Percentiles rank a stretch among this genome's conserved stretches.
Conservation (phyloP, 2,797 vertebrate species). For the Salmo trutta region DNA sequence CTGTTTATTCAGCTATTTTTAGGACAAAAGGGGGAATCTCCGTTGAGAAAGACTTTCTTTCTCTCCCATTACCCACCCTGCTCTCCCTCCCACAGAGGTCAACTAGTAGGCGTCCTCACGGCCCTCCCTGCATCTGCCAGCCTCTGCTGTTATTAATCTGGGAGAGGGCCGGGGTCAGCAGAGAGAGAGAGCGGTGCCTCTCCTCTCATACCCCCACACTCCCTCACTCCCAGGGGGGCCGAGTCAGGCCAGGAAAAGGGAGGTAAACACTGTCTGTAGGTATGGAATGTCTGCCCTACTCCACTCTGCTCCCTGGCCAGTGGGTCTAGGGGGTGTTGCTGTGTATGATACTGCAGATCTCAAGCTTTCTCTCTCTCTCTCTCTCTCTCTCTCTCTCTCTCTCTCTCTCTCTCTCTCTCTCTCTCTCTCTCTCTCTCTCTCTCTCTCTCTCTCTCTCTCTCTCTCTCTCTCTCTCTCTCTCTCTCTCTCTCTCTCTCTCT, state of each 20-base stretch:
- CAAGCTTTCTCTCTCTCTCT: conserved; percentile 26
- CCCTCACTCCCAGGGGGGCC: conserved; percentile 11
- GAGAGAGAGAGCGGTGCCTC: conserved; percentile 25
- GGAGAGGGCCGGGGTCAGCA: conserved; percentile 28
- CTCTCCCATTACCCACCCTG: conserved; percentile 18
- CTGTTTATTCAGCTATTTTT: conserved; percentile 60
- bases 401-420: conserved; percentile 24
- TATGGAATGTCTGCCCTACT: conserved; percentile 48
- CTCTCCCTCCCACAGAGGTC: conserved; percentile 69
- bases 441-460: conserved; percentile 25
- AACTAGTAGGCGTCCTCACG: conserved; percentile 57
- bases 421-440: conserved; percentile 27
- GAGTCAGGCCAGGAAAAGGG: background rate
- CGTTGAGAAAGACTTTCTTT: conserved; percentile 56
- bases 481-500: no score
- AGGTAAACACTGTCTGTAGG: conserved; percentile 45
- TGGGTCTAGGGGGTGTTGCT: conserved; percentile 4
- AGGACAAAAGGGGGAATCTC: conserved; percentile 54
- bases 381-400: conserved; percentile 26
- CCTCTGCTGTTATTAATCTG: conserved; percentile 65
- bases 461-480: conserved; percentile 25
- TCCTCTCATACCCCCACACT: conserved; percentile 43
- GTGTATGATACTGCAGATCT: conserved; percentile 3
- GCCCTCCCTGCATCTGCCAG: conserved; percentile 59
- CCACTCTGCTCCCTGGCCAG: background rate